Base-by-base conservation (phyloP, 2,113 vertebrate species). In the Nibea coibor region DNA sequence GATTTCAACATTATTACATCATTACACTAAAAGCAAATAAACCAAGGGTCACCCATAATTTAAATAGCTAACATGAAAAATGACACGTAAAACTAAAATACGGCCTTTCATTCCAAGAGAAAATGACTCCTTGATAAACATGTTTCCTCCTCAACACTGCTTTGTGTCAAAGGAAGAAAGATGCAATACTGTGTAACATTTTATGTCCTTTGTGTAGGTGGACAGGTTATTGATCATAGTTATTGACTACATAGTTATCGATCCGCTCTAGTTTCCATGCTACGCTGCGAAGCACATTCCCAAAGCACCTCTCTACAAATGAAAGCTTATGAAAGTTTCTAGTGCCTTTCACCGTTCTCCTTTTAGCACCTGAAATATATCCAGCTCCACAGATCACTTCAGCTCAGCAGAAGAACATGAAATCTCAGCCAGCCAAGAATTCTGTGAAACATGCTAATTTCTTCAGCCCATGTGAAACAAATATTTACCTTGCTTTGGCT, bases 281-380 rank as follows among this genome's bases (percentile, higher is more conserved):
- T 39, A 15, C 24, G 3, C 14, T 19, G 24, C 16, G 45, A 59
- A 62, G 51, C 51, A 54, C 66, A 50, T 74, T 77, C 43, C 48
- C 35, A 67, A 31, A 74, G 4, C 28, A 42, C n/a, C 8, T 57
- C 4, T 50, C 26, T n/a, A 26, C 61, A 57, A 78, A 4, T 39
- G 22, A 51, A 39, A 28, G 57, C 56, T 72, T 12, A 24, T 47
- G 28, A 31, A 80, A 63, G 50, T 77, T 77, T 58, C 20, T 73
- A 0, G 39, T 47, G 3, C 77, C 26, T 75, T 63, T 74, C 53
- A 50, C n/a, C 11, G 0, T 35, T 78, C 56, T 73, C 45, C 75
- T 82, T 57, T 82, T 73, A 65, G 65, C 67, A 78, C 61, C 77
- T 74, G 68, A 77, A 75, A 65, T 64, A n/a, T 62, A 80, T 86